Base-by-base conservation (phyloP, 2,888 invertebrate genomes). In the Noctuana brunneofusca region DNA sequence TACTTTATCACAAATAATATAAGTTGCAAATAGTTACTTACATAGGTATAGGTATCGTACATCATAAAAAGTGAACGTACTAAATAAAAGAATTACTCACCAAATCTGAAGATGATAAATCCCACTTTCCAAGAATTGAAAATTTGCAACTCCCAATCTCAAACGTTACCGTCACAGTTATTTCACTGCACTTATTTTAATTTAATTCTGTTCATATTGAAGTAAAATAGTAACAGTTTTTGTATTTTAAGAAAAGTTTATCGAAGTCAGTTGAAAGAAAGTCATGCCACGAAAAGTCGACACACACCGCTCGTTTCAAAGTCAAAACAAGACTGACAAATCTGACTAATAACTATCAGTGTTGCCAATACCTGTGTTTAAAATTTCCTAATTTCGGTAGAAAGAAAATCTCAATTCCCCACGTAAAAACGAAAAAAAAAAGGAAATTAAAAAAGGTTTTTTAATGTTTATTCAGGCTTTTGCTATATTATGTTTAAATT, bases 71-170 rank as follows among this genome's bases (percentile, higher is more conserved):
- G 50, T 53, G 59, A 59, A 53, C 24, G 49, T 58, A 46, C 30
- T 64, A 68, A 68, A 66, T n/a, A 27, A 70, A 75, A 73, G 71
- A 69, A 84, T 86, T 87, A 87, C 88, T 88, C 85, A 88, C 88
- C 86, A 75, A 83, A 81, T 78, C 75, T 75, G 73, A 73, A 78
- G 72, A 81, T 75, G 81, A 81, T 81, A 81, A 84, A 86, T 84
- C 87, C 87, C 82, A 86, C 81, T 84, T 89, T 87, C 87, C 81
- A 76, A 84, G 86, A 86, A 86, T 79, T 82, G 74, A 72, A 76
- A 79, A 76, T 77, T 78, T 76, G 78, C 77, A 75, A 78, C 75
- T 73, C 75, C 43, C 5, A 68, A 68, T 65, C 63, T 70, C 66
- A 71, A 66, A 70, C 69, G 68, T 69, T 69, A 69, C 65, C 65